Evolutionary conservation across 2,113 vertebrate genomes (phyloP).

Genomic region (Myotis brandtii): DNA sequence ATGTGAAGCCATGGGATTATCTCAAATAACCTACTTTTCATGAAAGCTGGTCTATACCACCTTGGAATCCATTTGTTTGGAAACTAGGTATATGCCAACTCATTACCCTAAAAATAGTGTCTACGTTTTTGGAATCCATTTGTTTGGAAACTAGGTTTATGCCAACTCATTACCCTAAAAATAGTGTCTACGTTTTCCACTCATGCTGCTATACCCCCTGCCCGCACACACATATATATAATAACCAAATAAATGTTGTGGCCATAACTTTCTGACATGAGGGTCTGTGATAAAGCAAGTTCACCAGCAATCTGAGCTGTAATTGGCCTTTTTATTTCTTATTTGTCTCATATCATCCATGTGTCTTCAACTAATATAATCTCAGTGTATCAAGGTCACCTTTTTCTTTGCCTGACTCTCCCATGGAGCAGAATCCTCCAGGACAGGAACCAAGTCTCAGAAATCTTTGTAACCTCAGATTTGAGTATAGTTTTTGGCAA

Average conservation of each 20-base stretch:
- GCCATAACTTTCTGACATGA: background rate
- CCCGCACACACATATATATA: background rate
- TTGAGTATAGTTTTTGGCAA: background rate
- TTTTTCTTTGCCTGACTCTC: background rate
- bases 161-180: background rate
- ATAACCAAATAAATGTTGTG: background rate
- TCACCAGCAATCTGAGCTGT: background rate
- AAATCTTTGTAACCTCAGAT: background rate
- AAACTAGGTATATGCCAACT: background rate
- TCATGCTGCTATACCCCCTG: background rate
- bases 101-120: background rate
- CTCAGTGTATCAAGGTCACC: background rate
- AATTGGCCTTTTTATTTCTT: background rate
- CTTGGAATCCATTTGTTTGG: background rate
- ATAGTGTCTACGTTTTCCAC: background rate
- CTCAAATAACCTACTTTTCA: slow-evolving; percentile 36
- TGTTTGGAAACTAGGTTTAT: background rate
- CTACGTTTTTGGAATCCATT: slow-evolving; percentile 8
- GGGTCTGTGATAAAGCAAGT: background rate
- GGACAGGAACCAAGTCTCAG: background rate
- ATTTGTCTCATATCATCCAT: background rate
- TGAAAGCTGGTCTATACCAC: background rate
- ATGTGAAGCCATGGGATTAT: background rate
- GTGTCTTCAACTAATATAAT: background rate
- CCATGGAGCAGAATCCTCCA: background rate